Conservation (phyloP, 2,113 vertebrate species). For the Passer domesticus region DNA sequence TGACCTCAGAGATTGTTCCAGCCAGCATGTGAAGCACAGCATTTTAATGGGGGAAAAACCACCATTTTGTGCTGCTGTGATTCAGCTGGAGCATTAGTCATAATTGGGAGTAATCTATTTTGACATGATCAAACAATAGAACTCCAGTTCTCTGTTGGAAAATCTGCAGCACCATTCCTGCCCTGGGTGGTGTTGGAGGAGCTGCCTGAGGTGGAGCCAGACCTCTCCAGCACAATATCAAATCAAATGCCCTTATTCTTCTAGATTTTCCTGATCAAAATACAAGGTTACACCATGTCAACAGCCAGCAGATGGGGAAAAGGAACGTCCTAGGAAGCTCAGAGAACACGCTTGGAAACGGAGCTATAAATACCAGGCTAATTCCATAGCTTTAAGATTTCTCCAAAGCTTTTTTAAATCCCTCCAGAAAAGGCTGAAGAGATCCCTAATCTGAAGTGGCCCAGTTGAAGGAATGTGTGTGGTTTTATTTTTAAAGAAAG, state of each 20-base stretch:
- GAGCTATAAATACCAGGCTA: slow-evolving; percentile 67
- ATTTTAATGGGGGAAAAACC: background rate
- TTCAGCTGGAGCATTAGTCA: slow-evolving; percentile 16
- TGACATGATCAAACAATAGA: slow-evolving; percentile 14
- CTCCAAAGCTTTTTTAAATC: slow-evolving; percentile 62
- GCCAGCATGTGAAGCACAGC: background rate
- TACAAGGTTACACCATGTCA: slow-evolving; percentile 42
- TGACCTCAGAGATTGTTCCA: background rate
- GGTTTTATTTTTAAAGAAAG: background rate
- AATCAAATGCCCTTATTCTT: background rate
- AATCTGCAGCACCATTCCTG: background rate
- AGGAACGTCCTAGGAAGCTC: slow-evolving; percentile 43
- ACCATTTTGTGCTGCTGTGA: background rate
- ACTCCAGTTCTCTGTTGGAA: background rate
- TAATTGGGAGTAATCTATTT: slow-evolving; percentile 17
- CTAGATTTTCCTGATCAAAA: slow-evolving; percentile 20
- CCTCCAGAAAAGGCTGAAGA: slow-evolving; percentile 52
- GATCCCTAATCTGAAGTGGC: slow-evolving; percentile 56
- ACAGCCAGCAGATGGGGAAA: slow-evolving; percentile 53
- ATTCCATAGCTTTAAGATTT: slow-evolving; percentile 64
- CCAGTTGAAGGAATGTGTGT: slow-evolving; percentile 5
- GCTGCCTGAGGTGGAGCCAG: slow-evolving; percentile 33
- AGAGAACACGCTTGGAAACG: slow-evolving; percentile 27
- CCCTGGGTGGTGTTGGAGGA: slow-evolving; percentile 12
- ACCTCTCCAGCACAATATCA: background rate